Evolutionary conservation across 2,888 invertebrate species (phyloP).

Genomic region (Orthonychiurus folsomi): DNA sequence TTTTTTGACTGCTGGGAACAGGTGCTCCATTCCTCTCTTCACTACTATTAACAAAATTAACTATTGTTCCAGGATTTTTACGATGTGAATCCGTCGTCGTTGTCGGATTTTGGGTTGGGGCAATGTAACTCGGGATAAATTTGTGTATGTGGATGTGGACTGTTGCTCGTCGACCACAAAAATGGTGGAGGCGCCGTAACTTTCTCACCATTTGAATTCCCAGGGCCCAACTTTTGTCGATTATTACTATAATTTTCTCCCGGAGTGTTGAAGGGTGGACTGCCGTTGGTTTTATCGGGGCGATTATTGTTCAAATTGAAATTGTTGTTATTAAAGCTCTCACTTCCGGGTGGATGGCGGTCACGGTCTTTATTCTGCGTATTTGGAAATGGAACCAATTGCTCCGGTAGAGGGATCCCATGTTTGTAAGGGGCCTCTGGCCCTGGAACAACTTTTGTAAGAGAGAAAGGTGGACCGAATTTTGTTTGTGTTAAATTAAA

Average conservation of each 20-base stretch:
- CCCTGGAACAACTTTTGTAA: conserved; percentile 19
- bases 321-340: too few relatives aligned
- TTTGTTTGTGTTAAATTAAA: conserved; percentile 27
- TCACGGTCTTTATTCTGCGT: too few relatives aligned
- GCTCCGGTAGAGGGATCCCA: conserved; percentile 64
- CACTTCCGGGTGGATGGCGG: too few relatives aligned
- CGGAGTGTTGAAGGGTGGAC: background rate
- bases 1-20: background rate
- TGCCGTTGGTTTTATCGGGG: background rate
- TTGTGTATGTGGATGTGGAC: too few relatives aligned
- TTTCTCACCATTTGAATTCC: too few relatives aligned
- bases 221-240: too few relatives aligned
- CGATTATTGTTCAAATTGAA: background rate
- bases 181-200: too few relatives aligned
- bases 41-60: background rate
- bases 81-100: background rate
- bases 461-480: conserved; percentile 38
- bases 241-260: background rate
- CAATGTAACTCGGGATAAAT: too few relatives aligned
- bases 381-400: conserved; percentile 49
- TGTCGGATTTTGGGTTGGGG: too few relatives aligned
- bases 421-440: conserved; percentile 53
- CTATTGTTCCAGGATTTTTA: background rate
- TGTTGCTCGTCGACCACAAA: too few relatives aligned
- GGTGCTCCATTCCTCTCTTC: background rate